Percentiles rank a stretch among this genome's conserved stretches.
phyloP scores from a whole-genome alignment of 30 jellyfish, hydroid and myxozoan species.

The Cassiopea xamachana region DNA sequence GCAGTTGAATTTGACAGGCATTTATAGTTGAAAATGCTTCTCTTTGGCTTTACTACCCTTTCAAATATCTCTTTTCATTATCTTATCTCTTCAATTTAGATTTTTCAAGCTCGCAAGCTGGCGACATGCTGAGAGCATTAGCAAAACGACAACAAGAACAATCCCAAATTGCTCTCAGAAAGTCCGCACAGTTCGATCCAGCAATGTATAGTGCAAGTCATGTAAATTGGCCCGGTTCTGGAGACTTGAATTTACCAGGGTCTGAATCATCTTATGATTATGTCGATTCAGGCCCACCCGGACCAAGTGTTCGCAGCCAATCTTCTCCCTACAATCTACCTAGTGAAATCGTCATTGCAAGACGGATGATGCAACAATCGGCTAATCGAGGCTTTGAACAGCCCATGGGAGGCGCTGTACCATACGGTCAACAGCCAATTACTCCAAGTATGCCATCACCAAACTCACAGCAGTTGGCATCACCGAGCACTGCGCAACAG shows the following conservation, averaged over 20 bases:
- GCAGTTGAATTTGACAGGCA: too few relatives aligned
- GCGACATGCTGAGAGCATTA: conserved; percentile 88
- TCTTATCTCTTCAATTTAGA: conserved; percentile 5
- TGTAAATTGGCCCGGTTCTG: conserved; percentile 53
- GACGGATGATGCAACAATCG: conserved; percentile 64
- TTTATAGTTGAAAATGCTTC: too few relatives aligned
- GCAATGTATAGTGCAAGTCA: conserved; percentile 53
- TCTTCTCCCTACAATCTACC: conserved; percentile 71
- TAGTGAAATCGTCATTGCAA: conserved; percentile 62
- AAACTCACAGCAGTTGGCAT: conserved; percentile 32
- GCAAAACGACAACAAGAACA: conserved; percentile 97
- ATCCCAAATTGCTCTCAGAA: conserved; percentile 34
- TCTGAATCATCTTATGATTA: conserved; percentile 51
- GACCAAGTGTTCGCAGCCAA: conserved; percentile 47
- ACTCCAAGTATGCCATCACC: conserved; percentile 60
- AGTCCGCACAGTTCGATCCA: conserved; percentile 57
- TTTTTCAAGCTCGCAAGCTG: conserved; percentile 89
- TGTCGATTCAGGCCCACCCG: conserved; percentile 42
- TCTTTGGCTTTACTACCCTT: too few relatives aligned
- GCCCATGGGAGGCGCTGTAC: conserved; percentile 48
- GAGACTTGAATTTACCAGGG: conserved; percentile 59
- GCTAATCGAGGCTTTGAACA: conserved; percentile 65
- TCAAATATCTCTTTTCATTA: neutral
- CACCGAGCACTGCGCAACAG: conserved; percentile 39
- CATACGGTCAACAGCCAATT: conserved; percentile 42